Base-by-base conservation (phyloP, 2,797 vertebrate genomes). In the Sebastes oblongus region DNA sequence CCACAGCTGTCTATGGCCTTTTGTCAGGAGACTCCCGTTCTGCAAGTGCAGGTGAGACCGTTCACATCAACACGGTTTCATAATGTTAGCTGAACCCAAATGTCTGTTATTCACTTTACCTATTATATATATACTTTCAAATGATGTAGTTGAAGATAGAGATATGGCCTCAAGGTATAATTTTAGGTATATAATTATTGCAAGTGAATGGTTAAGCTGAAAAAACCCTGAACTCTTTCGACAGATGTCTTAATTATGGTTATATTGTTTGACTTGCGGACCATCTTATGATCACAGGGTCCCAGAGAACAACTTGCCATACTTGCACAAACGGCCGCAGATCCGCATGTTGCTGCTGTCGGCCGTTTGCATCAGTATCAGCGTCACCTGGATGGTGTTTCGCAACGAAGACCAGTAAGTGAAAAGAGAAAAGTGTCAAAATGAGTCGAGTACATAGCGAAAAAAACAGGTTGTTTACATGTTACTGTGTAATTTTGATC, bases 391-490 rank as follows among this genome's bases (percentile, higher is more conserved):
- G 98, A 97, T 96, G 61, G 54, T 98, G 88, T 99, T 98, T 93
- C 96, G 98, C 78, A 98, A 99, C 0, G 97, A 99, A 87, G 97
- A 99, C 93, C 97, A 97, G 98, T 99, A 91, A 97, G 98, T 96
- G 24, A 14, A 13, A 91, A 97, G 98, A 96, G 24, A 14, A 13
- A 12, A 4, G 16, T 16, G 39, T 50, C 22, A 36, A 11, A 66
- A n/a, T 54, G 16, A 36, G 62, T 50, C 2, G 52, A 20, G 8
- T n/a, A 0, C 8, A 52, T 8, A 6, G 5, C 9, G 13, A 32
- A 34, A 29, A 11, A 11, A 22, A 64, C n/a, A 64, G 29, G 61
- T 64, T 14, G 60, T 62, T 36, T 36, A 22, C 60, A 62, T 16
- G 12, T 64, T 62, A 24, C 32, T 36, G 30, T 62, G 60, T 62